Evolutionary conservation across 2,888 invertebrate genomes (phyloP).

Genomic region (Orthonychiurus folsomi): DNA sequence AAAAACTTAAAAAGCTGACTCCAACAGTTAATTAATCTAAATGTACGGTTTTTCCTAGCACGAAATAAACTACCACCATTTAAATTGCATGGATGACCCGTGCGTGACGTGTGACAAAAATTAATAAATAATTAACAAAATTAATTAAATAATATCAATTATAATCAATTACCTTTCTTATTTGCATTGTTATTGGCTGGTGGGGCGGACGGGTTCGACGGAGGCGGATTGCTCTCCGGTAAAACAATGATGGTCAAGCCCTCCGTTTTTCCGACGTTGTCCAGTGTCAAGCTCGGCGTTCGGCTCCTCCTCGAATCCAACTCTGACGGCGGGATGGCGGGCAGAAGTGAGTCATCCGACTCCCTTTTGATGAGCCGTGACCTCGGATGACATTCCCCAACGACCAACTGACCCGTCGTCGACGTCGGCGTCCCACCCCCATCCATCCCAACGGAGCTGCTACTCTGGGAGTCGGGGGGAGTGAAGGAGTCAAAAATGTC

Average conservation of each 20-base stretch:
- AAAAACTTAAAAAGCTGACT: no score
- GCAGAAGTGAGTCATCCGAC: neutral
- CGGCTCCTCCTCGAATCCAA: neutral
- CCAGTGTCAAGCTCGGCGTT: neutral
- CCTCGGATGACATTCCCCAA: neutral
- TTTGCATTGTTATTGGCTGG: neutral
- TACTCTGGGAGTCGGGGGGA: neutral
- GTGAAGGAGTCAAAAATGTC: slow-evolving; percentile 39
- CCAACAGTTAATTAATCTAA: no score
- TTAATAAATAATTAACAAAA: no score
- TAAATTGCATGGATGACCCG: no score
- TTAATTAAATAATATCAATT: no score
- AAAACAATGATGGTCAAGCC: neutral
- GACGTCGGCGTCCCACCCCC: neutral
- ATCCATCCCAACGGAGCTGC: neutral
- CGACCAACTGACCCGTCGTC: neutral
- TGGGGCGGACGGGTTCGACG: no score
- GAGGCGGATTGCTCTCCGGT: neutral
- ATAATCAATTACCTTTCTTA: neutral
- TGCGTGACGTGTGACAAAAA: no score
- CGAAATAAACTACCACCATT: no score
- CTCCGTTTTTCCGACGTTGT: neutral
- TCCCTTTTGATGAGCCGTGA: neutral
- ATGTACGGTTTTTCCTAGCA: no score
- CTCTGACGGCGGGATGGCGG: neutral